Evolutionary conservation across 2,797 vertebrate species (phyloP), one percentile per base, ranked within the genome.

Genomic region (Crypturellus tataupa): DNA sequence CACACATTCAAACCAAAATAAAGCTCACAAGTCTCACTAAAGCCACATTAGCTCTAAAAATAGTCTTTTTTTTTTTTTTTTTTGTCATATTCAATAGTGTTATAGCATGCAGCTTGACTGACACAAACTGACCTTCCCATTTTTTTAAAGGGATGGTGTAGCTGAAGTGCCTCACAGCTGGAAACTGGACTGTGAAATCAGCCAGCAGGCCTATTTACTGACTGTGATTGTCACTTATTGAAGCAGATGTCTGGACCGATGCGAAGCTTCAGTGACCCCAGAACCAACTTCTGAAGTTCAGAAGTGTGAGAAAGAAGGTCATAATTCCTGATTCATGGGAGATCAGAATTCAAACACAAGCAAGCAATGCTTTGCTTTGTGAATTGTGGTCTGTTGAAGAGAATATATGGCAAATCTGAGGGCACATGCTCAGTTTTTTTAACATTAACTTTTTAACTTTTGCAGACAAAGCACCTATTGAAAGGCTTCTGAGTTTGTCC

Each of bases 401-500:
- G 89, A 83, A 68, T 62, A 83, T 12, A 62, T 77, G 70, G 42
- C 85, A 91, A 93, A 94, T 82, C 63, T 25, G 14, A 80, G 20
- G 7, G 40, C 80, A 51, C 1, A 3, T 58, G 73, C 76, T 73
- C 6, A 12, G 21, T 80, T 77, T 77, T 91, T 91, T 65, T 58
- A 78, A 70, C 68, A 76, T 80, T 81, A 91, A 79, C 83, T 95
- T 85, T 91, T 85, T 88, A 89, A 90, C 87, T 68, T 85, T 80
- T 78, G 91, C 42, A 92, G 87, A 95, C 88, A 96, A 91, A 93
- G 88, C 58, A 49, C 16, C 68, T 88, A 85, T 90, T 95, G 88
- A 96, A 86, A 89, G 9, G 23, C 12, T 82, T 69, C 92, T 93
- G 68, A 90, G 73, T 92, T 90, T 65, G 60, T 58, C 33, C 87